Conservation (phyloP, 2,888 invertebrate species). For the Embidobia sp. region DNA sequence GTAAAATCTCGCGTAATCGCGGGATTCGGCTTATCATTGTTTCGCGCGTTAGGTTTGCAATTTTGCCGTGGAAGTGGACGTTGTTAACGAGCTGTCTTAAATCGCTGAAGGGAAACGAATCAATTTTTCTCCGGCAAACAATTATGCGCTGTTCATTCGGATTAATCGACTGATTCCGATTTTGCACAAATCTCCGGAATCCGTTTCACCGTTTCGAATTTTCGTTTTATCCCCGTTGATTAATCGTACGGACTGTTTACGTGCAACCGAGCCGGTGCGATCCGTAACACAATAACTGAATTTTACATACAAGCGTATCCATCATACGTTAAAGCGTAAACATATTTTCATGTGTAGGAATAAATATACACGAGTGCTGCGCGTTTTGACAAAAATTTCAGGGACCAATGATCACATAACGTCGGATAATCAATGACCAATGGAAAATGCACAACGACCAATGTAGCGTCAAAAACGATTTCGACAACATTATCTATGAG, state of each 20-base stretch:
- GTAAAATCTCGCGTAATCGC: slow-evolving; percentile 19
- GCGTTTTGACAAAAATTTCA: too few species aligned
- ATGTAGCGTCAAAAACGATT: too few species aligned
- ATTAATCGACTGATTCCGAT: too few species aligned
- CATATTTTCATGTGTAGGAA: neutral
- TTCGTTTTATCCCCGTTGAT: slow-evolving; percentile 6
- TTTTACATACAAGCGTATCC: neutral
- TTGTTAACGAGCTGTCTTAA: too few species aligned
- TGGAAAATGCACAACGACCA: too few species aligned
- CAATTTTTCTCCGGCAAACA: neutral
- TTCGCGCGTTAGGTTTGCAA: too few species aligned
- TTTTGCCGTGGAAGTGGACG: neutral
- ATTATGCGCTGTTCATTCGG: too few species aligned
- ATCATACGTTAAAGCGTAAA: slow-evolving; percentile 3
- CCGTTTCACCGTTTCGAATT: slow-evolving; percentile 1
- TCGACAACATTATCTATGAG: too few species aligned
- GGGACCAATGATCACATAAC: too few species aligned
- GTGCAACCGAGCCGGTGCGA: neutral
- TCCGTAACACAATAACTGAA: neutral
- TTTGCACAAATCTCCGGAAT: slow-evolving; percentile 1
- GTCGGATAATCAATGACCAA: too few species aligned
- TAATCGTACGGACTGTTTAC: neutral
- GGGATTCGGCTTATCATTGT: slow-evolving; percentile 22
- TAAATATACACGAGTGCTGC: neutral
- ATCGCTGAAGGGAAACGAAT: too few species aligned